Base-by-base conservation (phyloP, 2,113 vertebrate species). In the Donacobius atricapilla region DNA sequence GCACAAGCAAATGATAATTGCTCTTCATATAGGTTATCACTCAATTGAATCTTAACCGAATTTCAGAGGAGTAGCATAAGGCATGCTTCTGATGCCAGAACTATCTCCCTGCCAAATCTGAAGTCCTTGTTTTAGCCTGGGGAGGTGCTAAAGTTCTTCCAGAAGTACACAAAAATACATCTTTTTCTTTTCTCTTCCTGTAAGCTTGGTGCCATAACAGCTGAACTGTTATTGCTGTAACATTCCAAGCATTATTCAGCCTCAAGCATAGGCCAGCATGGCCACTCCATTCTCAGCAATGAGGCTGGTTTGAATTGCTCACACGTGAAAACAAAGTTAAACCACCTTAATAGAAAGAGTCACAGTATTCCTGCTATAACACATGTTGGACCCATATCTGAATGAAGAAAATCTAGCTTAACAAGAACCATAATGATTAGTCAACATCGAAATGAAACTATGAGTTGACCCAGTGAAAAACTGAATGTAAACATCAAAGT, bases 371-470 rank as follows among this genome's bases (percentile, higher is more conserved):
- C 39, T 86, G 39, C 44, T 78, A 11, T 40, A 89, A 69, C 9
- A 53, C 13, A 9, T 16, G 22, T 21, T 66, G 20, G 56, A 80
- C 31, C 18, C 78, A 44, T 48, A 80, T 17, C 35, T 27, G 40
- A 92, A 80, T 33, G 30, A 86, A 42, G 13, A 83, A 88, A 89
- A 68, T 60, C 47, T 63, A 50, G 24, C 16, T 79, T 77, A 68
- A 76, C 25, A 64, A 80, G 50, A 69, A 33, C 10, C 50, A 17
- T 50, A 89, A 88, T 11, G 20, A 57, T 13, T 64, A 78, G 65
- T 33, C 44, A 96, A 98, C 97, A 97, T 50, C 97, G 97, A 89
- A 97, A 94, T 75, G 89, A 98, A 39, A 89, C 79, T 44, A 94
- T 96, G 27, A 94, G 93, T 79, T 94, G 94, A 51, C 96, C 87